Base-by-base conservation (phyloP, 2,797 vertebrate species). In the Otolemur crassicaudatus region DNA sequence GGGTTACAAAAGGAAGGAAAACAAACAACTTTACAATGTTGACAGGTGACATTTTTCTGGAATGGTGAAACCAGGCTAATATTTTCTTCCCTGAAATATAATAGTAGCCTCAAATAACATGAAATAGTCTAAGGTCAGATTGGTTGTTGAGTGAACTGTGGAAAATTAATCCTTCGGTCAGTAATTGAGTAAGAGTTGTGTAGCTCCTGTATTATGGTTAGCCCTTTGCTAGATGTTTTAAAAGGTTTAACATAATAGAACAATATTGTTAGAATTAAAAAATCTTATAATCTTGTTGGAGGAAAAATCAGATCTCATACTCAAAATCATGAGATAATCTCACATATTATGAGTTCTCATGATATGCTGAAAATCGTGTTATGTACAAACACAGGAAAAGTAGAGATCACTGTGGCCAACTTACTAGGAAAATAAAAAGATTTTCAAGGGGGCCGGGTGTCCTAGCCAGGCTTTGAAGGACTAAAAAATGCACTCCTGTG, bases 291-390 rank as follows among this genome's bases (percentile, higher is more conserved):
- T 87, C 16, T 17, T 94, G 0, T n/a, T 86, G 16, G 8, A 10
- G 10, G 9, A 70, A 69, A 65, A 65, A 91, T 17, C 14, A 89
- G 73, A 13, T 43, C 29, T 92, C 34, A 87, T 1, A 34, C 1
- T 67, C 31, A 94, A 94, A 89, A 88, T 37, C 5, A n/a, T 75
- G 31, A 89, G 61, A 77, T 17, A 69, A 29, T 88, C 82, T 93
- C 29, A 27, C 70, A 11, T 81, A 73, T 65, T 40, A 12, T 40
- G 58, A 73, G 20, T 87, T 6, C 27, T 31, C 58, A 10, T 20
- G 20, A 23, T 89, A n/a, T 56, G 13, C 14, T 76, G 87, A 12
- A 86, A 85, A 60, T 67, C 10, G 1, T 19, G 25, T 17, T 76
- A 23, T 73, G 61, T 40, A 14, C 22, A 60, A 58, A 1, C 13